phyloP scores from a whole-genome alignment of 2,888 invertebrate genomes.

The Heliconius sara region DNA sequence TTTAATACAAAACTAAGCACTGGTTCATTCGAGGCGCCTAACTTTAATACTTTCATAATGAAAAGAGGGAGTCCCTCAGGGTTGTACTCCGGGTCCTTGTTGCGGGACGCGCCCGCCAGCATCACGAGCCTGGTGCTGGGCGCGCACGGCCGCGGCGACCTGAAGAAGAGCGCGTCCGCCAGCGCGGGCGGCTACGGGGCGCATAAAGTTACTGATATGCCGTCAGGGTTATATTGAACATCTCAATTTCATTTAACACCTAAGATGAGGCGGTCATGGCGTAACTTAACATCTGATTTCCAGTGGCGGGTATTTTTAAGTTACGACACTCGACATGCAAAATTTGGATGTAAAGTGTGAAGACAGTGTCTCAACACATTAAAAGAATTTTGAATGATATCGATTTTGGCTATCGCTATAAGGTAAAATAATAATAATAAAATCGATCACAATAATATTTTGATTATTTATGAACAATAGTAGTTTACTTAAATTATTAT shows the following conservation, averaged over 20 bases:
- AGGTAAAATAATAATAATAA: background rate
- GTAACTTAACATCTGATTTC: background rate
- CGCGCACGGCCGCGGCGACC: slow-evolving; percentile 75
- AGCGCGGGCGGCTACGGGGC: slow-evolving; percentile 73
- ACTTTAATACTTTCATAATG: slow-evolving; percentile 82
- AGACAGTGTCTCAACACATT: background rate
- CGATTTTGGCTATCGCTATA: background rate
- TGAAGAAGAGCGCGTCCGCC: slow-evolving; percentile 73
- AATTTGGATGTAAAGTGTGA: no score
- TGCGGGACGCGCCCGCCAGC: slow-evolving; percentile 77
- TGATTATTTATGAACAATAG: background rate
- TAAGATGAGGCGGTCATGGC: no score
- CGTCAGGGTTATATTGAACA: slow-evolving; percentile 87
- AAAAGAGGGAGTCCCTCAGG: slow-evolving; percentile 86
- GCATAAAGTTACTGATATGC: slow-evolving; percentile 88
- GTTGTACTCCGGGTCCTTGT: slow-evolving; percentile 85
- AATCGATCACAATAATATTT: background rate
- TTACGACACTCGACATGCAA: background rate
- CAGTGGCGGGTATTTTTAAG: background rate
- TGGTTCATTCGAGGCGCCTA: slow-evolving; percentile 67
- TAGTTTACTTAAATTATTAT: background rate
- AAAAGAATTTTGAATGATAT: background rate
- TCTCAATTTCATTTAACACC: no score
- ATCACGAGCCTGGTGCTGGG: slow-evolving; percentile 78
- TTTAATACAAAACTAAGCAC: slow-evolving; percentile 56